Evolutionary conservation across 2,113 vertebrate genomes (phyloP).

Genomic region (Nipponia nippon): DNA sequence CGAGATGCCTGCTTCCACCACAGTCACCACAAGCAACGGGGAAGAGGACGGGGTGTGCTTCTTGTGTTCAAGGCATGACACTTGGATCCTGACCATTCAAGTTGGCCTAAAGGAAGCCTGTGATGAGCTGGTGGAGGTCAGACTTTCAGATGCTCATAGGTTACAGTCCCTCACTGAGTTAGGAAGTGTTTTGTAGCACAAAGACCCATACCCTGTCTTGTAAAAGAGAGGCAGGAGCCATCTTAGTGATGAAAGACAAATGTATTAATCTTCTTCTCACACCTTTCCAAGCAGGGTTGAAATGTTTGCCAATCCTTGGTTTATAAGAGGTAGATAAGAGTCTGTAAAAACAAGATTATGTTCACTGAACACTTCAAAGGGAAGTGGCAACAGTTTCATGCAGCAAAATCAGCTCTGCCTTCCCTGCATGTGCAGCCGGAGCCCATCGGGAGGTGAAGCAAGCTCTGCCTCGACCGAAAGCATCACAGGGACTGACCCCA

Average conservation of each 20-base stretch:
- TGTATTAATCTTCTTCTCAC: not conserved
- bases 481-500: not conserved
- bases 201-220: not conserved
- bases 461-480: not conserved
- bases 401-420: not conserved
- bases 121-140: not conserved
- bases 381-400: not conserved
- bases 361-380: conserved; percentile 2
- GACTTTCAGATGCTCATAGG: not conserved
- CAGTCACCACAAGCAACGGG: accelerated
- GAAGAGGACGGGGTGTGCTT: not conserved
- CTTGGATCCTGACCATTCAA: not conserved
- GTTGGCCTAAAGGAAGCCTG: not conserved
- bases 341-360: conserved; percentile 41
- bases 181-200: not conserved
- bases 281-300: not conserved
- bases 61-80: not conserved
- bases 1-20: not conserved
- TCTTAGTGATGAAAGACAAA: not conserved
- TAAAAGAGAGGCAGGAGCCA: not conserved
- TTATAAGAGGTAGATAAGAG: not conserved
- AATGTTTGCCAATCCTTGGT: not conserved
- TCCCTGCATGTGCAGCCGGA: not conserved
- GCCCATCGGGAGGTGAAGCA: accelerated
- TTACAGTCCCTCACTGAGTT: not conserved